Evolutionary conservation across 37 sponge, comb jelly and placozoan species (phyloP).

Genomic region (Spongilla lacustris): DNA sequence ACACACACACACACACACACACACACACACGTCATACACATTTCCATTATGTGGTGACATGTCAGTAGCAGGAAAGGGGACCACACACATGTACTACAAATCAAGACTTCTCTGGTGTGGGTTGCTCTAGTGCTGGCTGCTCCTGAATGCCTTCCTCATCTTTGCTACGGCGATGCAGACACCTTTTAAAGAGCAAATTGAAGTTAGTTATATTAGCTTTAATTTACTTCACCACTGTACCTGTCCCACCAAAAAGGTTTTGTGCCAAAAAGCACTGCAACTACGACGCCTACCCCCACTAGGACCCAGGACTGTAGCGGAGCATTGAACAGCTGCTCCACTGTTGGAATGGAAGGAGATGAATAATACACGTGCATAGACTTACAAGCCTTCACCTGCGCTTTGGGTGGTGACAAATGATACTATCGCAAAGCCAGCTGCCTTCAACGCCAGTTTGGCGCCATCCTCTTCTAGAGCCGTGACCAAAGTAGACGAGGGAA

Average conservation of each 20-base stretch:
- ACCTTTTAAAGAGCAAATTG: not conserved
- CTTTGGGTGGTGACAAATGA: not conserved
- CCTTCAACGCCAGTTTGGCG: not conserved
- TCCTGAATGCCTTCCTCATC: not conserved
- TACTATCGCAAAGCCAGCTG: not conserved
- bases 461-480: not conserved
- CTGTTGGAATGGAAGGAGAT: not conserved
- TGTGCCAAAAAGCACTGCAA: not conserved
- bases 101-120: not conserved
- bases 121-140: not conserved
- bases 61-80: not conserved
- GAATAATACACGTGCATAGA: not conserved
- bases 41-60: not conserved
- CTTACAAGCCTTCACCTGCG: not conserved
- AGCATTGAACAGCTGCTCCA: not conserved
- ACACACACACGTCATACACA: no score
- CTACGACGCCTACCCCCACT: not conserved
- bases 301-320: not conserved
- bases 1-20: constrained; percentile 10
- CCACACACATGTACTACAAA: not conserved
- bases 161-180: not conserved
- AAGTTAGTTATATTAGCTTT: not conserved
- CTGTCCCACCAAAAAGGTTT: not conserved
- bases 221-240: not conserved
- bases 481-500: not conserved